phyloP scores from a whole-genome alignment of 1,140 invertebrate species.

The Leguminivora glycinivorella region DNA sequence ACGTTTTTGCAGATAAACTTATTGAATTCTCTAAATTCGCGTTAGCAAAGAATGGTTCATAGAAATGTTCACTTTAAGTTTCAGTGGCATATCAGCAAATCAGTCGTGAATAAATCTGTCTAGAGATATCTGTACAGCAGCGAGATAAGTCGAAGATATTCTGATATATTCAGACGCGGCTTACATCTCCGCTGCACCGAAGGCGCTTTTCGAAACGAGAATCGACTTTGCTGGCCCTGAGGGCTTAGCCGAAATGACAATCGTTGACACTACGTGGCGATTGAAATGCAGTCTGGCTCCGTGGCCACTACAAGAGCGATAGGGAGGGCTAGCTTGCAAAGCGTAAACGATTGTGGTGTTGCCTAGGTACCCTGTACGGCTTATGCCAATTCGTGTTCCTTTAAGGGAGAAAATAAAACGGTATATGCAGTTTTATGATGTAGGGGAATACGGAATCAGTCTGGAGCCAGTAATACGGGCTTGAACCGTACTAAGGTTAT shows the following conservation, averaged over 20 bases:
- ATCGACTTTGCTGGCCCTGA: slow-evolving; percentile 19
- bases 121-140: slow-evolving; percentile 1
- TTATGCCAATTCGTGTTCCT: slow-evolving; percentile 17
- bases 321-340: too few relatives aligned
- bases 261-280: too few relatives aligned
- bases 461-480: slow-evolving; percentile 6
- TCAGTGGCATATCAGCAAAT: slow-evolving; percentile 2
- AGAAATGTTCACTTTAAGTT: slow-evolving; percentile 1
- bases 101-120: slow-evolving; percentile 17
- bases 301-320: too few relatives aligned
- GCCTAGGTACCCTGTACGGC: too few relatives aligned
- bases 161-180: slow-evolving; percentile 8
- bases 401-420: slow-evolving; percentile 16
- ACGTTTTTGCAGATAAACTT: too few relatives aligned
- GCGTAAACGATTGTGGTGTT: too few relatives aligned
- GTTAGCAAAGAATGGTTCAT: too few relatives aligned
- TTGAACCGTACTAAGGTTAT: background rate
- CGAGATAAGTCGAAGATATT: slow-evolving; percentile 7
- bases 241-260: too few relatives aligned
- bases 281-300: too few relatives aligned
- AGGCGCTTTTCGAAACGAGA: slow-evolving; percentile 18
- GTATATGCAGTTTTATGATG: slow-evolving; percentile 20
- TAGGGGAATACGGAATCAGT: slow-evolving; percentile 23
- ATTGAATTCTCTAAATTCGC: too few relatives aligned
- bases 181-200: slow-evolving; percentile 19